phyloP scores from a whole-genome alignment of 2,113 vertebrate species.

The Rhinogobius similis region DNA sequence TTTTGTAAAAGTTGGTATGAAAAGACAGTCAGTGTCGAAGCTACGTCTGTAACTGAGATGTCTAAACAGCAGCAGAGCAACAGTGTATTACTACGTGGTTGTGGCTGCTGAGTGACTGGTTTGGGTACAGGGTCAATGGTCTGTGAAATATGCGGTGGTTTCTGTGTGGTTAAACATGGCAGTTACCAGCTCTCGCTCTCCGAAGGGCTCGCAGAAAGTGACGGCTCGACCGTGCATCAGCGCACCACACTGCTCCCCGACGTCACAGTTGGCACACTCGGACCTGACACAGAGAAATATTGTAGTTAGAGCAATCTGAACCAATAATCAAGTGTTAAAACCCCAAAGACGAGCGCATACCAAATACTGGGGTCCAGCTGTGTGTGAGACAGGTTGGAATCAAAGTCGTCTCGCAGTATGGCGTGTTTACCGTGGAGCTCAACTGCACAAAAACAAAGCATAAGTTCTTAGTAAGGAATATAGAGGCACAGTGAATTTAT shows the following conservation, averaged over 20 bases:
- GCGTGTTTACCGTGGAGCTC: constrained; percentile 90
- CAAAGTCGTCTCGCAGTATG: constrained; percentile 95
- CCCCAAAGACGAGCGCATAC: constrained; percentile 72
- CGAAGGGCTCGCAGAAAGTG: constrained; percentile 93
- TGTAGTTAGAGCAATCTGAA: not conserved
- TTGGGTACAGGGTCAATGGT: constrained; percentile 37
- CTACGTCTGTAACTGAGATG: not conserved
- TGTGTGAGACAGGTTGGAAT: constrained; percentile 84
- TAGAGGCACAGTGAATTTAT: not conserved
- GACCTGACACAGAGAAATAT: constrained; percentile 76
- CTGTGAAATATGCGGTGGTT: constrained; percentile 40
- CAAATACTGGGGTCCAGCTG: constrained; percentile 90
- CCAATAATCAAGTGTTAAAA: not conserved
- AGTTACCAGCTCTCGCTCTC: constrained; percentile 92
- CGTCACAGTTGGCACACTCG: constrained; percentile 88
- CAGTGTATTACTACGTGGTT: constrained; percentile 22
- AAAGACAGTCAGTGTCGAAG: not conserved
- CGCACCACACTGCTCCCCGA: constrained; percentile 88
- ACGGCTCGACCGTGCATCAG: constrained; percentile 91
- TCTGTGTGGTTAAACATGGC: constrained; percentile 42
- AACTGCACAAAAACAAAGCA: constrained; percentile 74
- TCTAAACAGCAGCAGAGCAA: not conserved
- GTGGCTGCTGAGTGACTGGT: constrained; percentile 37
- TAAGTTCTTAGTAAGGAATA: constrained; percentile 29
- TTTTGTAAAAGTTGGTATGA: too few relatives aligned